Evolutionary conservation across 2,797 vertebrate species (phyloP).

Genomic region (Yasuhikotakia modesta): DNA sequence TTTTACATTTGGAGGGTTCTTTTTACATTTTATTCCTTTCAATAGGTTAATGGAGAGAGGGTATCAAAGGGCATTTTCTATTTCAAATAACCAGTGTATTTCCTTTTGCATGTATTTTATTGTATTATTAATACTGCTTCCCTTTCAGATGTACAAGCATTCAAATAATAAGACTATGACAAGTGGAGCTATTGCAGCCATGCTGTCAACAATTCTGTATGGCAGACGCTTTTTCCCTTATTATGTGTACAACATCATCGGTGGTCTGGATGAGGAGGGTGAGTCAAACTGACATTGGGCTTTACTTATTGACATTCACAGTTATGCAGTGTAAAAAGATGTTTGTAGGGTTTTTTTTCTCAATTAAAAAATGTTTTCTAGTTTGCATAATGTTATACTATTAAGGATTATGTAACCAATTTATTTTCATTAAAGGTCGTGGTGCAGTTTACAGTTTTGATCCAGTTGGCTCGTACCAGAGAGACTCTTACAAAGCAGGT

Average conservation of each 20-base stretch:
- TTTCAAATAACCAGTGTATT: neutral
- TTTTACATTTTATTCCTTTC: no score
- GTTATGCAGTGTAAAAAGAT: no score
- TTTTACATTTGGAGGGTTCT: neutral
- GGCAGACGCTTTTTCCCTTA: constrained; percentile 95
- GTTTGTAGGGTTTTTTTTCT: no score
- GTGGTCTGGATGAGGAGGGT: constrained; percentile 97
- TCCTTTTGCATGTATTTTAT: no score
- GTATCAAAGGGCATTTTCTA: no score
- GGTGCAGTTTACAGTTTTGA: constrained; percentile 99
- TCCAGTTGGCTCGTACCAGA: constrained; percentile 97
- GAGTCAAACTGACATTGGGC: no score
- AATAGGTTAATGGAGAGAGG: no score
- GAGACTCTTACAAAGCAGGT: constrained; percentile 92
- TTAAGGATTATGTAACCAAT: no score
- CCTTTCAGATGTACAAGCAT: constrained; percentile 95
- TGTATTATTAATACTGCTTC: neutral
- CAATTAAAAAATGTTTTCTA: no score
- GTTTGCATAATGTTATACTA: no score
- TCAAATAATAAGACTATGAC: constrained; percentile 98
- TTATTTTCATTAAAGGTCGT: constrained; percentile 84
- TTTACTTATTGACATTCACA: no score
- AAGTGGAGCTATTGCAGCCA: constrained; percentile 94
- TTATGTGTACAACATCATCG: constrained; percentile 99
- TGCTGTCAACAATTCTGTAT: constrained; percentile 97